Conservation (phyloP, 2,113 vertebrate species). For the Chloroceryle aenea region DNA sequence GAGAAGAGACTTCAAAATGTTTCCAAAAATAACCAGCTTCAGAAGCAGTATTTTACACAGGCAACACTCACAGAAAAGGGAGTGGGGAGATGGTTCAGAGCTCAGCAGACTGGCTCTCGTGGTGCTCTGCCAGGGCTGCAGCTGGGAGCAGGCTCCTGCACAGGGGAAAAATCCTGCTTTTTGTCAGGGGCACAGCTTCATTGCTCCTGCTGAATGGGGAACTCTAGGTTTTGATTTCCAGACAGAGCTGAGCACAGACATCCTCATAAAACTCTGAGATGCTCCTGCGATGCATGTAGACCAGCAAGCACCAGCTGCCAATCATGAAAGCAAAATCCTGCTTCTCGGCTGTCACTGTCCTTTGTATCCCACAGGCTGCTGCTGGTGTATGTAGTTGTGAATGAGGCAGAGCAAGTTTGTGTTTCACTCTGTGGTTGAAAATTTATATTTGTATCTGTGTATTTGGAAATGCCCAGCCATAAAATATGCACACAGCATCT, state of each 20-base stretch:
- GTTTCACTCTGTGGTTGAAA: neutral
- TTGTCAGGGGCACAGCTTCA: neutral
- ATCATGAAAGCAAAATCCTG: neutral
- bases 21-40: neutral
- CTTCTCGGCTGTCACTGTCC: fast-evolving
- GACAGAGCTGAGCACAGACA: neutral
- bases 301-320: neutral
- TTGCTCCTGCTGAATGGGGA: neutral
- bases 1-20: neutral
- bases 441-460: too few relatives aligned
- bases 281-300: neutral
- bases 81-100: fast-evolving
- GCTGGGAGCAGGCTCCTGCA: neutral
- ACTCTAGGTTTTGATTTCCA: neutral
- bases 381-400: neutral
- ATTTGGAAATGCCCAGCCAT: neutral
- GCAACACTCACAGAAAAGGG: neutral
- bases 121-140: neutral
- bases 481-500: neutral
- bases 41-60: neutral
- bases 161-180: neutral
- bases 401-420: neutral
- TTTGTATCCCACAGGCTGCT: neutral
- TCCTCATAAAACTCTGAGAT: neutral
- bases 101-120: neutral